Evolutionary conservation across 2,888 invertebrate genomes (phyloP), one percentile per base, ranked within the genome.

Genomic region (Meiosimyza platycephala): DNA sequence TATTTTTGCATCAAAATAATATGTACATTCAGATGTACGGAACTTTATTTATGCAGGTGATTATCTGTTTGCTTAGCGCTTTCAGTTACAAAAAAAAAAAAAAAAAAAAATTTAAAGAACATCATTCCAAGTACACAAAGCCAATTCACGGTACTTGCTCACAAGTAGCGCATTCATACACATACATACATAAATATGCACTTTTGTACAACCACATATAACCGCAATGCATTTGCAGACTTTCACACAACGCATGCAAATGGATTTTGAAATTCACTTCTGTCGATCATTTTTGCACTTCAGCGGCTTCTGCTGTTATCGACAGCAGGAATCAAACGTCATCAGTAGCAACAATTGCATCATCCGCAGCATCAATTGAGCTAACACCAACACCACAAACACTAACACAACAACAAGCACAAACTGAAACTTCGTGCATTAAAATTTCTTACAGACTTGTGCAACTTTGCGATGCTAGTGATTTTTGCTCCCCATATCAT

Each of bases 341-440:
- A 69, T 68, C 71, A 71, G 69, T 69, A 70, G 69, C 71, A 69
- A 65, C 71, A 71, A 68, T 71, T 65, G 66, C 71, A 71, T 74
- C 74, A 73, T 74, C 74, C 74, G 74, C 73, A 76, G 73, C 68
- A 66, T 68, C 64, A 76, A 73, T 74, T 73, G 68, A 71, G 51
- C 48, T 16, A 18, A 9, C 51, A 22, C 28, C 47, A 48, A n/a
- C 62, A 57, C 52, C 67, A 71, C 16, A 69, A 28, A 64, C 51
- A 51, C 22, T 50, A 6, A 47, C 48, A 55, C 15, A 63, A 16
- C 16, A 70, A 59, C 59, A n/a, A 33, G 55, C 16, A 72, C 55
- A 22, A 6, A 66, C 51, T 57, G 22, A 47, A 57, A 48, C 55
- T 13, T 9, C 40, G 40, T 4, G 9, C 40, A 40, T 5, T 6